Conservation (phyloP, 2,888 invertebrate genomes). For the Nephrotoma guestfalica region DNA sequence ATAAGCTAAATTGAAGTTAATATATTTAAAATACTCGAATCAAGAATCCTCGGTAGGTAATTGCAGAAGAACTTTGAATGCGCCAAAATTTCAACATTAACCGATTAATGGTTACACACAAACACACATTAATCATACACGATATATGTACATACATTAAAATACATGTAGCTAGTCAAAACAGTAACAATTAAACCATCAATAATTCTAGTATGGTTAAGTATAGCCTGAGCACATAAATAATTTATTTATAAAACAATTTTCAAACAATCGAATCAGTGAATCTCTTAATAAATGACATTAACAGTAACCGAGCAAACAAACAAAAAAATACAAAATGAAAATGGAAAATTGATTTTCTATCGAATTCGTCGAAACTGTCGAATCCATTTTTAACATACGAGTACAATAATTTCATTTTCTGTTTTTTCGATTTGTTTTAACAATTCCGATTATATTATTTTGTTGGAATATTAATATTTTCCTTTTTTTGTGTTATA, state of each 20-base stretch:
- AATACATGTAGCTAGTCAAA: no score
- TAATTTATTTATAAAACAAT: not conserved
- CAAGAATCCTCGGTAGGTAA: no score
- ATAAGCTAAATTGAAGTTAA: no score
- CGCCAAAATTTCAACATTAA: no score
- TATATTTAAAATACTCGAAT: no score
- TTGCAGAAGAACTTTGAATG: no score
- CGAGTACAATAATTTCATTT: not conserved
- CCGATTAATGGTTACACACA: no score
- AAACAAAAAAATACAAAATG: not conserved
- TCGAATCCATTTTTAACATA: not conserved
- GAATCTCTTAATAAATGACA: not conserved
- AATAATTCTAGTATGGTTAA: not conserved
- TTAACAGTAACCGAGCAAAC: not conserved
- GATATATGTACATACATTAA: no score
- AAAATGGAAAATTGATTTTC: not conserved
- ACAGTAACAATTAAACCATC: not conserved
- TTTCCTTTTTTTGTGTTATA: not conserved
- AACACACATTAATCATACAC: no score
- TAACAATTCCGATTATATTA: not conserved
- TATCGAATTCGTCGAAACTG: not conserved
- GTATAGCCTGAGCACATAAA: not conserved
- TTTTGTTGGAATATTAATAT: not conserved
- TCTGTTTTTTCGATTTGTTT: not conserved
- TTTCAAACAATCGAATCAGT: not conserved